Evolutionary conservation across 2,888 invertebrate genomes (phyloP).

Genomic region (Entomobrya multifasciata): DNA sequence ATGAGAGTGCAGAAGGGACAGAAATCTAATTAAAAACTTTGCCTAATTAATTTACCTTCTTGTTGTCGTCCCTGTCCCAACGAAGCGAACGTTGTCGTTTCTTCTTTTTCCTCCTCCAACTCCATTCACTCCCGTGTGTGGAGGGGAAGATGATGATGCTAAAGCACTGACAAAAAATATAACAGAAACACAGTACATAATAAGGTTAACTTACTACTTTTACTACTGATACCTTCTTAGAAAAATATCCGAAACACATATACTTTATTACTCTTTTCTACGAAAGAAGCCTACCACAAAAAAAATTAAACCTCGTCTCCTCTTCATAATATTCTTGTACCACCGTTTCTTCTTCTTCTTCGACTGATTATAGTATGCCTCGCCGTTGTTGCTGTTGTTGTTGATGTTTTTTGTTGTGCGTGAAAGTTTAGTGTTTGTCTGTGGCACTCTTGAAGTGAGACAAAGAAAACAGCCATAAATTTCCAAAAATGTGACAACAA

Average conservation of each 20-base stretch:
- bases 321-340: neutral
- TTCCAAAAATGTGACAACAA: slow-evolving; percentile 17
- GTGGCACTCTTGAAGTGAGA: neutral
- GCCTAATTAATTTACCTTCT: slow-evolving; percentile 67
- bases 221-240: slow-evolving; percentile 33
- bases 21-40: slow-evolving; percentile 84
- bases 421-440: slow-evolving; percentile 39
- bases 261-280: slow-evolving; percentile 37
- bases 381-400: neutral
- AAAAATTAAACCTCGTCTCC: neutral
- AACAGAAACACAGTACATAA: slow-evolving; percentile 38
- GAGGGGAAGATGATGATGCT: neutral
- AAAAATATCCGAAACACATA: neutral
- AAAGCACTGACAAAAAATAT: slow-evolving; percentile 8
- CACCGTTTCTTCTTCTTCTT: neutral
- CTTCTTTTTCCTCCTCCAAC: neutral
- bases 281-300: neutral
- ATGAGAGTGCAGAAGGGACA: slow-evolving; percentile 86
- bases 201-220: neutral
- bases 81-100: neutral
- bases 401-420: slow-evolving; percentile 7
- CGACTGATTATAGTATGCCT: neutral
- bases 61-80: slow-evolving; percentile 19
- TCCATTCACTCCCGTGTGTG: neutral
- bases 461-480: slow-evolving; percentile 27